phyloP scores from a whole-genome alignment of 2,888 invertebrate genomes.

The Suillia variegata region DNA sequence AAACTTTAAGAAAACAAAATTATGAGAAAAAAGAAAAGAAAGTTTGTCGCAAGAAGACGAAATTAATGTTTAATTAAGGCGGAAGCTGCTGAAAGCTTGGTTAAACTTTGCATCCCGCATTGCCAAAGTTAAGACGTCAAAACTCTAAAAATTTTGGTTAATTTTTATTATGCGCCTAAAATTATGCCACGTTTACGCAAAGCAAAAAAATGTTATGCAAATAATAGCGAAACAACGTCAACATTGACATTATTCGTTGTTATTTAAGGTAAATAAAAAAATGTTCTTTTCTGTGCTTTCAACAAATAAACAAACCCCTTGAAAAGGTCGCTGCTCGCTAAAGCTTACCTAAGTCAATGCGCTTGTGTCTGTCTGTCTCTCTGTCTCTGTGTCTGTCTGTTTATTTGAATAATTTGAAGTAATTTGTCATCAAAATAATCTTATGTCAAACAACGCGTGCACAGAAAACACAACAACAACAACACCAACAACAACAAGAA shows the following conservation, averaged over 20 bases:
- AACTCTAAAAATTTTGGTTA: conserved; percentile 21
- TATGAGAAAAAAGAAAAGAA: neutral
- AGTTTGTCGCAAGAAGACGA: neutral
- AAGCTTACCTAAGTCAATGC: neutral
- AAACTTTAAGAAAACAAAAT: too few species aligned
- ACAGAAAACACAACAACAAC: conserved; percentile 18
- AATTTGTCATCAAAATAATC: conserved; percentile 43
- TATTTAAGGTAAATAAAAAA: too few species aligned
- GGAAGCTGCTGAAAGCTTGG: conserved; percentile 18
- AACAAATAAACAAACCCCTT: neutral
- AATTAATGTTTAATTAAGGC: conserved; percentile 25
- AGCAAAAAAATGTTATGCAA: too few species aligned
- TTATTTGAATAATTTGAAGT: conserved; percentile 37
- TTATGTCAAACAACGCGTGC: conserved; percentile 40
- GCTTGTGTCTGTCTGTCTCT: too few species aligned
- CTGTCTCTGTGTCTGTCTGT: too few species aligned
- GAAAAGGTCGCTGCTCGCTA: neutral
- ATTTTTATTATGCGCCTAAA: conserved; percentile 33
- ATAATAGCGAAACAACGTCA: too few species aligned
- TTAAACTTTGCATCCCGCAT: neutral
- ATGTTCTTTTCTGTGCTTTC: neutral
- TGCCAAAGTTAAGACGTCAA: neutral
- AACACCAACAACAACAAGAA: conserved; percentile 13
- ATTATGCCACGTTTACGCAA: conserved; percentile 48
- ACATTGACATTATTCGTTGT: too few species aligned